Evolutionary conservation across 2,113 vertebrate species (phyloP), one percentile per base, ranked within the genome.

Genomic region (Pluvialis apricaria): DNA sequence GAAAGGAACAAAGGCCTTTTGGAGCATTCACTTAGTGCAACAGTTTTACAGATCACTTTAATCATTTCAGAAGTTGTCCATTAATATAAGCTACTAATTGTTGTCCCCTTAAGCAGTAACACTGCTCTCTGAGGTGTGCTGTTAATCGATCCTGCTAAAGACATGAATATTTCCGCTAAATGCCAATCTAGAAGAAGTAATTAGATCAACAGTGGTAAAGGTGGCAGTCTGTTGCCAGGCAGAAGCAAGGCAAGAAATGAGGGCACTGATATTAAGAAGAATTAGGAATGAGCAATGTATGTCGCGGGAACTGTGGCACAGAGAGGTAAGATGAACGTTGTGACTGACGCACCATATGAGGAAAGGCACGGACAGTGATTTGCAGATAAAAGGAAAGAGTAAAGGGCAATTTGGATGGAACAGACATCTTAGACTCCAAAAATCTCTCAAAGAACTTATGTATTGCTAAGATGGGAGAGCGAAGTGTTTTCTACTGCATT

Each of bases 11-110:
- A 82, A 81, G 44, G 34, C 19, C 25, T 93, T 70, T 94, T 47
- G 75, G n/a, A 95, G 5, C 6, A 73, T 84, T 94, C 34, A 77
- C 29, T 88, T 49, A 58, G 34, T 82, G 36, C 80, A 75, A 60
- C 49, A 88, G 62, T 86, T 95, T 96, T 92, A 86, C 92, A 86
- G 87, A 80, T 81, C 71, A 86, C 54, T 80, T 93, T 82, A 94
- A 94, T 92, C 78, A 80, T 42, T 92, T 96, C 79, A 93, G 95
- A 96, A 95, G 90, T n/a, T 94, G 90, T 90, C 82, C 91, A 51
- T 94, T 90, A 95, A 73, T 90, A 90, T 73, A 86, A 93, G 60
- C 45, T 88, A 73, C 64, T 93, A 94, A 92, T 96, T 92, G 82
- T 83, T 96, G 85, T 94, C 51, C 88, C 93, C 79, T 93, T 89